Conservation (phyloP, 2,888 invertebrate species). For the Polymixis flavicincta region DNA sequence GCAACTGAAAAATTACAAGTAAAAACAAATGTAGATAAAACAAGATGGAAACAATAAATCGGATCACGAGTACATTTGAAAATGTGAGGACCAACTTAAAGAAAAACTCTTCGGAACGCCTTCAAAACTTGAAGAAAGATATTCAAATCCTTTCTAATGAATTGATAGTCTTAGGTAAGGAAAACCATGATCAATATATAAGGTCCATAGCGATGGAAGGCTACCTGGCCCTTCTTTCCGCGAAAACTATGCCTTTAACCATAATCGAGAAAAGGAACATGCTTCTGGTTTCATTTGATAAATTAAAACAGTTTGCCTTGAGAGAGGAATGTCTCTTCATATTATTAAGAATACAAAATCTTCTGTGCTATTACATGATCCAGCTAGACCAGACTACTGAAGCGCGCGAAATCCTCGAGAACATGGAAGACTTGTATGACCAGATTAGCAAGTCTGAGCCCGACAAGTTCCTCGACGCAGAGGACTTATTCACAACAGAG, state of each 20-base stretch:
- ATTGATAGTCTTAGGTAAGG: slow-evolving; percentile 80
- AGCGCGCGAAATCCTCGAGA: slow-evolving; percentile 88
- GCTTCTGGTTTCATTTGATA: slow-evolving; percentile 79
- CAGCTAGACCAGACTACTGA: slow-evolving; percentile 87
- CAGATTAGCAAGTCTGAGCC: slow-evolving; percentile 78
- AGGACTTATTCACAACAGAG: slow-evolving; percentile 88
- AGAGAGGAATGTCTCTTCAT: slow-evolving; percentile 87
- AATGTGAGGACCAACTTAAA: slow-evolving; percentile 79
- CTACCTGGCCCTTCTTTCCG: slow-evolving; percentile 82
- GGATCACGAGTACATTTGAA: slow-evolving; percentile 81
- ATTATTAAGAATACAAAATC: slow-evolving; percentile 90
- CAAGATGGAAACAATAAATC: slow-evolving; percentile 80
- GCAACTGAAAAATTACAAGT: slow-evolving; percentile 51
- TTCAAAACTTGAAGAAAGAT: slow-evolving; percentile 79
- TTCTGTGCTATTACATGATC: slow-evolving; percentile 90
- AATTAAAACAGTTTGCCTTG: slow-evolving; percentile 79
- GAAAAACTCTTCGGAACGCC: slow-evolving; percentile 78
- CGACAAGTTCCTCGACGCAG: slow-evolving; percentile 85
- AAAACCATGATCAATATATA: slow-evolving; percentile 80
- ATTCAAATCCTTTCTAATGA: slow-evolving; percentile 80
- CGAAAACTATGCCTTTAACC: slow-evolving; percentile 82
- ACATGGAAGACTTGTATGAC: slow-evolving; percentile 85
- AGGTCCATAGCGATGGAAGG: slow-evolving; percentile 86
- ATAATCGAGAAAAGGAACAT: slow-evolving; percentile 81
- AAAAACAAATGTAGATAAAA: slow-evolving; percentile 30